phyloP scores from a whole-genome alignment of 2,797 vertebrate genomes.

The Neomorphus geoffroyi region DNA sequence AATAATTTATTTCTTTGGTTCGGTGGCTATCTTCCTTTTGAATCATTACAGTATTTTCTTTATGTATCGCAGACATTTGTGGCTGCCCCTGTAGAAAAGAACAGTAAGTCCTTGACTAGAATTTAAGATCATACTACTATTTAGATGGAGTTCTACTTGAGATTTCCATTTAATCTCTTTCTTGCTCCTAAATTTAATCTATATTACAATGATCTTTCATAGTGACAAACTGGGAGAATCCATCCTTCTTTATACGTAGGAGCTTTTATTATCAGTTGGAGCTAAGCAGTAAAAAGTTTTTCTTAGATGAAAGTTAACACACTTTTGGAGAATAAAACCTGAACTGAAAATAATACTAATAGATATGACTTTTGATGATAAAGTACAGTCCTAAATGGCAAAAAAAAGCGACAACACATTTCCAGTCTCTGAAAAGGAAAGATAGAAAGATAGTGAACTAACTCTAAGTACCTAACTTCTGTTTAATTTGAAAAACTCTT shows the following conservation, averaged over 20 bases:
- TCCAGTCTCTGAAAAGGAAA: neutral
- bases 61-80: neutral
- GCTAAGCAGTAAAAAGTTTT: neutral
- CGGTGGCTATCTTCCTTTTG: neutral
- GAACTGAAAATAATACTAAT: neutral
- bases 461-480: neutral
- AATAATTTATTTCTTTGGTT: neutral
- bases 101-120: neutral
- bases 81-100: neutral
- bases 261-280: neutral
- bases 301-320: neutral
- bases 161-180: constrained; percentile 16
- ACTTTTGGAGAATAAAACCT: neutral
- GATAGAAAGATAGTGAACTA: neutral
- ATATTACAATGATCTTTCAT: neutral
- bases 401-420: neutral
- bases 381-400: neutral
- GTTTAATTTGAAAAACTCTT: neutral
- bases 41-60: neutral
- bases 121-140: neutral
- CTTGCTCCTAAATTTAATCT: constrained; percentile 5
- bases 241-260: neutral
- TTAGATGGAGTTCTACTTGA: neutral
- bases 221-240: neutral
- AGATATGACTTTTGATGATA: neutral